These are phyloP conservation scores for Neosilurus mollespiculum DNA, from an alignment of 2,797 vertebrate species.

Conservation along the genomic window DNA sequence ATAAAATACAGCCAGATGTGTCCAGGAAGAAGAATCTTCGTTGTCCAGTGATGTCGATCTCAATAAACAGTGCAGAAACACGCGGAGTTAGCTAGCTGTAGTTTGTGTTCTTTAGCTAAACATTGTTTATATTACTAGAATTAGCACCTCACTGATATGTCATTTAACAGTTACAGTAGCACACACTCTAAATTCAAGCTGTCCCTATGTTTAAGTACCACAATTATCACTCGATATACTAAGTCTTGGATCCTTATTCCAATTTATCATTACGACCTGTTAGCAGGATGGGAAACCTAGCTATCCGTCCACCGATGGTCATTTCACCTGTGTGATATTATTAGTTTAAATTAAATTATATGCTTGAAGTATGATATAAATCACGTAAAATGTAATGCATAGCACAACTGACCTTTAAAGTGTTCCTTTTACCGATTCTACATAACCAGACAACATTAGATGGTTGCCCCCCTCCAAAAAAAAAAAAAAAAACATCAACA, in stretches of 20 bases:
- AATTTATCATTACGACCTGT: background rate
- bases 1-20: too few relatives aligned
- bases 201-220: background rate
- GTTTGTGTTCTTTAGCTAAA: background rate
- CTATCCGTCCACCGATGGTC: background rate
- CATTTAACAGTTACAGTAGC: background rate
- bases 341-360: background rate
- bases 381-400: background rate
- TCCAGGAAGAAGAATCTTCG: too few relatives aligned
- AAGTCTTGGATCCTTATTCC: background rate
- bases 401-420: constrained; percentile 20
- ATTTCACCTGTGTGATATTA: background rate
- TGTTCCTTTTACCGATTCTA: constrained; percentile 3
- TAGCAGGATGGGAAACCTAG: background rate
- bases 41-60: background rate
- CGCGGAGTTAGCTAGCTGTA: background rate
- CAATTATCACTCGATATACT: background rate
- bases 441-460: constrained; percentile 26
- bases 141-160: background rate
- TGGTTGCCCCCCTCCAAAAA: background rate
- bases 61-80: background rate
- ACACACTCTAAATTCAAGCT: background rate
- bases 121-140: background rate
- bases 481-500: background rate
- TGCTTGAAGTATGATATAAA: background rate